Evolutionary conservation across 2,797 vertebrate genomes (phyloP).

Genomic region (Poeciliopsis turneri): DNA sequence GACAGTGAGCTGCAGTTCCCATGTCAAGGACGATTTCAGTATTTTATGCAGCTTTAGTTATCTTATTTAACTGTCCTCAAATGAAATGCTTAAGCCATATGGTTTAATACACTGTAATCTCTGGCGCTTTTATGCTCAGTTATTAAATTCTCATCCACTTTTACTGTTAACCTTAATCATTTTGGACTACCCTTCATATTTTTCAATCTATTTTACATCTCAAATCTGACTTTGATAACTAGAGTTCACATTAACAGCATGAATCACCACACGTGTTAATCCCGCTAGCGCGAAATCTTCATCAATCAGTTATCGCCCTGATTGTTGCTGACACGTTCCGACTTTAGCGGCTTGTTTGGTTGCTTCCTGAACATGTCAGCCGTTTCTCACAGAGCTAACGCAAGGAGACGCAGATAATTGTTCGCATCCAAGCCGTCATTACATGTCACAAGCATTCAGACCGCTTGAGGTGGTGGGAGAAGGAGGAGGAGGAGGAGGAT

Average conservation of each 20-base stretch:
- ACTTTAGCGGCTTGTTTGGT: background rate
- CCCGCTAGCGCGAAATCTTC: background rate
- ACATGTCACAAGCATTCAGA: background rate
- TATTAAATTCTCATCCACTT: background rate
- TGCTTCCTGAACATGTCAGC: background rate
- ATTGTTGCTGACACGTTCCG: background rate
- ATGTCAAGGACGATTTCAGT: conserved; percentile 28
- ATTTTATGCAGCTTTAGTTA: background rate
- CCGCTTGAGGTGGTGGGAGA: background rate
- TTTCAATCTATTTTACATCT: background rate
- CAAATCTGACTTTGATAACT: background rate
- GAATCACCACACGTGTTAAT: background rate
- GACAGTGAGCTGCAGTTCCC: conserved; percentile 23
- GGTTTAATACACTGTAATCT: background rate
- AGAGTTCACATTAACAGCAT: background rate
- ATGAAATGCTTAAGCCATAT: background rate
- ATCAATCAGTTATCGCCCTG: background rate
- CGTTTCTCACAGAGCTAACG: background rate
- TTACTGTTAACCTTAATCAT: background rate
- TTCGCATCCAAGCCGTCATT: background rate
- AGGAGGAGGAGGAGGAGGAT: background rate
- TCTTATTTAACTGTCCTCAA: background rate
- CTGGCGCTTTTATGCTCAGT: background rate
- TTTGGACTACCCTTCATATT: background rate
- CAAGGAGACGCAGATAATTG: background rate